A percentile compares a stretch with the other conserved stretches of the same genome.
Evolutionary conservation across 2,888 invertebrate genomes (phyloP).

Genomic region (Onchidella celtica): DNA sequence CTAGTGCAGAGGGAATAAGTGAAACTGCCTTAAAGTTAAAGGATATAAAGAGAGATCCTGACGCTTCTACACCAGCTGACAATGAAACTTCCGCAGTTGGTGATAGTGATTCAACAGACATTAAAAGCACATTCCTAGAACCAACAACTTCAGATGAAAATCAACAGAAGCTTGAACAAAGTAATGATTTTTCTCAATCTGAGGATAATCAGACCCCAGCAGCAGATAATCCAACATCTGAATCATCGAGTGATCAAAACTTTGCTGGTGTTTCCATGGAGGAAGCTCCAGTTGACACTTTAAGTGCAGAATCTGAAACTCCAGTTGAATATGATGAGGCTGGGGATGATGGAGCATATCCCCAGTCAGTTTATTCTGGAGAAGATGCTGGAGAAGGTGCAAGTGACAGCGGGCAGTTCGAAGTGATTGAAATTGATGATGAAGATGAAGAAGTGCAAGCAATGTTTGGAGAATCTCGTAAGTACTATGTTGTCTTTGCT

Average conservation of each 20-base stretch:
- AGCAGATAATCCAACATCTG: background rate
- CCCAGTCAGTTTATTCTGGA: constrained; percentile 42
- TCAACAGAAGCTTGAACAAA: background rate
- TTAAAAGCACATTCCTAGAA: constrained; percentile 42
- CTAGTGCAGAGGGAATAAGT: background rate
- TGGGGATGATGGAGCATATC: constrained; percentile 37
- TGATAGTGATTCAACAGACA: constrained; percentile 12
- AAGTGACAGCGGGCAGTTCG: constrained; percentile 49
- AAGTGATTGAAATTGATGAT: constrained; percentile 51
- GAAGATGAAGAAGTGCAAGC: constrained; percentile 52
- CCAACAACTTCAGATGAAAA: constrained; percentile 8
- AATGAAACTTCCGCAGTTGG: constrained; percentile 6
- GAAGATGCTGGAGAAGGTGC: constrained; percentile 48
- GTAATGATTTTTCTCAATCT: too few relatives aligned
- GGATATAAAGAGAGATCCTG: constrained; percentile 46
- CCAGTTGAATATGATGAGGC: constrained; percentile 38
- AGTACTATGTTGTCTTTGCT: constrained; percentile 26
- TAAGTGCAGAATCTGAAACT: constrained; percentile 15
- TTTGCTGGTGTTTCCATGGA: too few relatives aligned
- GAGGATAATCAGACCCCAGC: background rate
- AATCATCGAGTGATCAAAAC: too few relatives aligned
- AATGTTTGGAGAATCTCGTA: constrained; percentile 49
- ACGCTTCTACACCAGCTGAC: constrained; percentile 2
- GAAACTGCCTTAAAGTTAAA: background rate
- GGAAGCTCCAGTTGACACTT: background rate